A percentile compares a stretch with the other conserved stretches of the same genome.
phyloP scores from a whole-genome alignment of 2,113 vertebrate genomes.

The Corythaixoides concolor region DNA sequence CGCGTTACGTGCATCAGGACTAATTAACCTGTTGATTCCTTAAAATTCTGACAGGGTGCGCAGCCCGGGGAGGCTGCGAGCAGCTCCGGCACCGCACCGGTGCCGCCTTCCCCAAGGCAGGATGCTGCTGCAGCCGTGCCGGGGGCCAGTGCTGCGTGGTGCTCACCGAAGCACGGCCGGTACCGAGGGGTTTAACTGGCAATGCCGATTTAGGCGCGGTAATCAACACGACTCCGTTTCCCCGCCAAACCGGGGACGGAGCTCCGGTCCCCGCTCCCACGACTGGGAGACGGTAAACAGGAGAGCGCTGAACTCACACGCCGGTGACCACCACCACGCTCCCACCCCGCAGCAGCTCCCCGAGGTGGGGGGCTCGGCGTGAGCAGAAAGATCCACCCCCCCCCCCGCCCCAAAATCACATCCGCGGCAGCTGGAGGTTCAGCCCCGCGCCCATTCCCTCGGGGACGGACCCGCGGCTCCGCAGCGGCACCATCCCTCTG shows the following conservation, averaged over 20 bases:
- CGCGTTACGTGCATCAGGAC: neutral
- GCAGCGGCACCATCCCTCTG: neutral
- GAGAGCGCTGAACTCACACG: neutral
- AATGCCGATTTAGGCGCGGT: accelerated
- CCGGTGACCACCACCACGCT: accelerated
- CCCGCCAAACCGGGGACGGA: neutral
- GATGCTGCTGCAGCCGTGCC: neutral
- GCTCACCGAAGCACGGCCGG: neutral
- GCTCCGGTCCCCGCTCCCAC: neutral
- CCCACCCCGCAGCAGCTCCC: neutral
- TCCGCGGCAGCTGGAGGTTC: no score
- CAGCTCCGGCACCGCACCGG: neutral
- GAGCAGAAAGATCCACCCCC: neutral
- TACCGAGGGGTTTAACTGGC: neutral
- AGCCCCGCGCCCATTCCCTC: neutral
- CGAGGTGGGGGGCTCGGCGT: accelerated
- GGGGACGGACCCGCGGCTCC: neutral
- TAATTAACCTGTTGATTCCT: constrained; percentile 60
- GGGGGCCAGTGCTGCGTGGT: neutral
- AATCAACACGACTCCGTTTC: neutral
- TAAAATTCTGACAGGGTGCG: neutral
- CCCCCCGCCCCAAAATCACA: neutral
- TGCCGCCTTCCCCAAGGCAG: neutral
- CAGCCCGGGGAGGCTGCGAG: neutral
- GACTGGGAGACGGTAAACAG: accelerated